These are phyloP conservation scores for Anthrax anthrax DNA, from an alignment of 2,888 invertebrate species.

Conservation along the genomic window DNA sequence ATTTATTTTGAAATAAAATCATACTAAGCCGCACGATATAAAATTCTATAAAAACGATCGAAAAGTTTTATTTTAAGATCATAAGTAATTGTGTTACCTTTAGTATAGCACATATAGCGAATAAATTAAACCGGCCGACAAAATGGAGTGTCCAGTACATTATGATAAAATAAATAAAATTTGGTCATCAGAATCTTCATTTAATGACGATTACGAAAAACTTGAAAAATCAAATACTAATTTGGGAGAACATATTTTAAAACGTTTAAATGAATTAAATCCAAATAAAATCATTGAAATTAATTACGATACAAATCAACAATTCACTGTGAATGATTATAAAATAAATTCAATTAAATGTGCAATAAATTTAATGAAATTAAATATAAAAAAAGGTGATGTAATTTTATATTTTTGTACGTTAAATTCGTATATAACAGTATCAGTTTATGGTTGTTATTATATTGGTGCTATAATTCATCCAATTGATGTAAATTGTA, in stretches of 20 bases:
- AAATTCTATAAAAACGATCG: too few species aligned
- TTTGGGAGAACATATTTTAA: neutral
- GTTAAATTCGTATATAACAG: conserved; percentile 1
- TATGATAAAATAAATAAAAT: neutral
- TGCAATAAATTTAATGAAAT: neutral
- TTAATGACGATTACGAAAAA: neutral
- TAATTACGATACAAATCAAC: neutral
- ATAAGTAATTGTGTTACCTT: too few species aligned
- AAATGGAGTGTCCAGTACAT: neutral
- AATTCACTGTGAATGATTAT: neutral
- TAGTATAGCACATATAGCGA: too few species aligned
- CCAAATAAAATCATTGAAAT: conserved; percentile 1
- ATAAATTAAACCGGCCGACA: too few species aligned
- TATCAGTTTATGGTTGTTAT: conserved; percentile 1
- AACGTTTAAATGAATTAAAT: neutral
- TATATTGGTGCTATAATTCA: neutral
- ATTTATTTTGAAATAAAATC: too few species aligned
- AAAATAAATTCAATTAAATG: neutral
- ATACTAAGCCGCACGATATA: too few species aligned
- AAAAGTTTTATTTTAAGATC: too few species aligned
- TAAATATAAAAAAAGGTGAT: neutral
- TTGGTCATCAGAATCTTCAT: neutral
- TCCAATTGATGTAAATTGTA: conserved; percentile 2
- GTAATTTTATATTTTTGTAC: neutral
- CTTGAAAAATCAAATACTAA: neutral